phyloP scores from a whole-genome alignment of 2,888 invertebrate genomes.

The Noctua comes region DNA sequence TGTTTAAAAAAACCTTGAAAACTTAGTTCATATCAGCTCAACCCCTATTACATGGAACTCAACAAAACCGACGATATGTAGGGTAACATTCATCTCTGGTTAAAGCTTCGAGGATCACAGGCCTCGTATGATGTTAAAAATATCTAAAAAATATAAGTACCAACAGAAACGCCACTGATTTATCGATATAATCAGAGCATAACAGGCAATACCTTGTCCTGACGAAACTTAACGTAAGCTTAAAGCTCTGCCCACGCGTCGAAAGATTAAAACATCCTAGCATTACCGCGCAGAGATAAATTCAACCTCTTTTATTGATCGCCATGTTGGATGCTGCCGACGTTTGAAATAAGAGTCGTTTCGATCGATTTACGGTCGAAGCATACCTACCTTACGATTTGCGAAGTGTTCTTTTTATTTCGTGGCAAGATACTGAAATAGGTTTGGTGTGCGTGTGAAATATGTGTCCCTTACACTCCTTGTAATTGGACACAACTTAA shows the following conservation, averaged over 20 bases:
- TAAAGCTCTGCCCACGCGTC: conserved; percentile 67
- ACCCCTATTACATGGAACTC: no score
- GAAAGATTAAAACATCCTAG: conserved; percentile 74
- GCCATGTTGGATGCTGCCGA: conserved; percentile 69
- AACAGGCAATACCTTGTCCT: conserved; percentile 57
- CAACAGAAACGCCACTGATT: conserved; percentile 34
- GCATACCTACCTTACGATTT: conserved; percentile 57
- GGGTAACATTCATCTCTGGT: no score
- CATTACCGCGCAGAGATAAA: conserved; percentile 70
- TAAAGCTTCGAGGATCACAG: no score
- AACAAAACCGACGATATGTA: no score
- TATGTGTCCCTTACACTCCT: conserved; percentile 25
- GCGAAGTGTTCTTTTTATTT: conserved; percentile 53
- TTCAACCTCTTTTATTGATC: conserved; percentile 70
- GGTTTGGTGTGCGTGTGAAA: conserved; percentile 52
- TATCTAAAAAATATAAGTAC: background rate
- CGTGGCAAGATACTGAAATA: conserved; percentile 49
- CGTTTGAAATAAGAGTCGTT: conserved; percentile 70
- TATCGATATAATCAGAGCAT: conserved; percentile 49
- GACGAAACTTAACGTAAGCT: conserved; percentile 65
- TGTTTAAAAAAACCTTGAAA: no score
- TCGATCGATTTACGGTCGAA: conserved; percentile 65
- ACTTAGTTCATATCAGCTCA: background rate
- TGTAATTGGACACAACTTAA: conserved; percentile 49
- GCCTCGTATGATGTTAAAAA: no score